Evolutionary conservation across 2,113 vertebrate species (phyloP), one percentile per base, ranked within the genome.

Genomic region (Dipodomys ordii): DNA sequence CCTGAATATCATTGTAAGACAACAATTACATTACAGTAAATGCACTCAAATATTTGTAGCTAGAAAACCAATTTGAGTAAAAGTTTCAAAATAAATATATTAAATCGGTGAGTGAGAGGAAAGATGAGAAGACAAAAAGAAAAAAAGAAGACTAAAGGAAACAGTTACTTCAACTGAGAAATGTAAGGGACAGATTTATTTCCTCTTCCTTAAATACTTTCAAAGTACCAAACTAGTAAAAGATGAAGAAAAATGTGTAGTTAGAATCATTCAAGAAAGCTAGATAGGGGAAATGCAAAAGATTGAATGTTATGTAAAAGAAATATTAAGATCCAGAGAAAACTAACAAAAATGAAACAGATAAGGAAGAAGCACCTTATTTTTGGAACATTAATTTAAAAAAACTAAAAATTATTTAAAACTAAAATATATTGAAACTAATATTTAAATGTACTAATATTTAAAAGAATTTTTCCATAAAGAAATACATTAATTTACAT

Each of bases 21-120:
- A 79, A 3, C 0, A 71, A 9, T 91, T 1, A 23, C 79, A 32
- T 46, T 83, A 49, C 88, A 4, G 62, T 68, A 88, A 74, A 49
- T 83, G 5, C 76, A 46, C 22, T 39, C 60, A 91, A 87, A 46
- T 19, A 22, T 79, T 79, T 65, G 7, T 10, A 10, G 0, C 30
- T n/a, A 90, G 6, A 23, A 88, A 81, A 62, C 0, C 10, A 39
- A 3, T 79, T 76, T 76, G 3, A 80, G 57, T 67, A 1, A 71
- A 10, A 85, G 80, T 84, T 85, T 77, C 10, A 90, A 65, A 65
- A 8, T 76, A 27, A 94, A 23, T 20, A 77, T 20, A 11, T 39
- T 15, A 92, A 64, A 77, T 6, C 57, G 25, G 46, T 12, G 0
- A 25, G 28, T 39, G 10, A 44, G 2, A 7, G 6, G 16, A 12